Percentiles rank a stretch among this genome's conserved stretches.
phyloP scores from a whole-genome alignment of 1,140 invertebrate species.

The Caenorhabditis inopinata region DNA sequence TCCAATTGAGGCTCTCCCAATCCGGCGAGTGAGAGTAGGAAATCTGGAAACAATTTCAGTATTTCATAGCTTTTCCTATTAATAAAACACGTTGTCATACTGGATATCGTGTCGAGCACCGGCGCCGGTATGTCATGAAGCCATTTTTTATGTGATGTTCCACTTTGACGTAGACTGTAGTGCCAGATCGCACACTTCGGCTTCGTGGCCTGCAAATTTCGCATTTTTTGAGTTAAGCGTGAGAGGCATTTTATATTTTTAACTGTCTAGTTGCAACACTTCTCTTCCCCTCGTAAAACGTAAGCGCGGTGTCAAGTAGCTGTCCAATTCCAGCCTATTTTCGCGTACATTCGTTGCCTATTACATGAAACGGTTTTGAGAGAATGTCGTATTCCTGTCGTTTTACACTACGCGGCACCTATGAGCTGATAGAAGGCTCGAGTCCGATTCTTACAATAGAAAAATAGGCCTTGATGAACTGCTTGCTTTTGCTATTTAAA shows the following conservation, averaged over 20 bases:
- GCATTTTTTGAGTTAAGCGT: neutral
- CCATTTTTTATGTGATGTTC: neutral
- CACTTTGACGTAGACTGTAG: neutral
- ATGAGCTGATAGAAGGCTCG: too few species aligned
- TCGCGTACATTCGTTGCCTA: too few species aligned
- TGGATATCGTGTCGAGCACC: neutral
- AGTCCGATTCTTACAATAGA: neutral
- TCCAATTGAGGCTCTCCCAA: neutral
- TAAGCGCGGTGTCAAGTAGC: too few species aligned
- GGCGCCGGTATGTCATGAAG: neutral
- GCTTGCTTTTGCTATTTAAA: neutral
- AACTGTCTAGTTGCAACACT: too few species aligned
- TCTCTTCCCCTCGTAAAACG: too few species aligned
- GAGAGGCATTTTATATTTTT: neutral
- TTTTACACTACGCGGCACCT: too few species aligned
- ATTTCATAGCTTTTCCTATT: too few species aligned
- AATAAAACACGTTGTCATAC: too few species aligned
- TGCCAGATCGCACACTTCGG: neutral
- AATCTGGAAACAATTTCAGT: neutral
- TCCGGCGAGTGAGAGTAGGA: neutral
- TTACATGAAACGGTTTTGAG: too few species aligned
- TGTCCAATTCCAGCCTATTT: too few species aligned
- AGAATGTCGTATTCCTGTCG: too few species aligned
- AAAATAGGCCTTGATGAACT: neutral
- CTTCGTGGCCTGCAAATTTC: neutral